phyloP scores from a whole-genome alignment of 2,888 invertebrate genomes.

The Aplocera efformata region DNA sequence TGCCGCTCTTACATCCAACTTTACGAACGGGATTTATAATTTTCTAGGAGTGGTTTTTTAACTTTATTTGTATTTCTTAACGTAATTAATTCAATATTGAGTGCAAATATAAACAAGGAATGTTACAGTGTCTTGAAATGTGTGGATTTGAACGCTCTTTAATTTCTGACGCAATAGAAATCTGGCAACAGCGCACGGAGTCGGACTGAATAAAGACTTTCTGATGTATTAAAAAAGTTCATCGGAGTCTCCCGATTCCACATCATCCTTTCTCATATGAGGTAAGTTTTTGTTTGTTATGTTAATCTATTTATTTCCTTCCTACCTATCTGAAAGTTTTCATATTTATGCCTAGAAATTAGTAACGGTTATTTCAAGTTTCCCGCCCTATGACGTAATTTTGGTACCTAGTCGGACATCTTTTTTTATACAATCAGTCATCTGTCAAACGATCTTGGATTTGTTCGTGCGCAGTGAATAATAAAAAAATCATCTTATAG shows the following conservation, averaged over 20 bases:
- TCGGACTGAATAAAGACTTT: conserved; percentile 55
- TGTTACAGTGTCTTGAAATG: conserved; percentile 69
- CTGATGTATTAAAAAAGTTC: conserved; percentile 61
- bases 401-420: conserved; percentile 49
- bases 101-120: conserved; percentile 46
- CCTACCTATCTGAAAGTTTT: background rate
- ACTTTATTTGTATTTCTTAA: conserved; percentile 17
- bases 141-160: conserved; percentile 62
- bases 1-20: conserved; percentile 57
- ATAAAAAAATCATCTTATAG: conserved; percentile 52
- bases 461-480: conserved; percentile 58
- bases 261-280: conserved; percentile 55
- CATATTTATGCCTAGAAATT: conserved; percentile 26
- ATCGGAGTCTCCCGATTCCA: conserved; percentile 45
- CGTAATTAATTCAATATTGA: conserved; percentile 29
- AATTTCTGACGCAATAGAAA: conserved; percentile 76
- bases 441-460: conserved; percentile 55
- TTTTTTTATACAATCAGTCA: conserved; percentile 63
- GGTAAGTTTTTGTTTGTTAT: conserved; percentile 47
- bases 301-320: background rate
- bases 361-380: conserved; percentile 57
- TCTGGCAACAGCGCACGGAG: conserved; percentile 73
- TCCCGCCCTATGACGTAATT: conserved; percentile 75
- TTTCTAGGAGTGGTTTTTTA: conserved; percentile 5
- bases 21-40: conserved; percentile 32